A percentile compares a stretch with the other conserved stretches of the same genome.
phyloP scores from a whole-genome alignment of 2,797 vertebrate species.

The Eidolon dupreanum region DNA sequence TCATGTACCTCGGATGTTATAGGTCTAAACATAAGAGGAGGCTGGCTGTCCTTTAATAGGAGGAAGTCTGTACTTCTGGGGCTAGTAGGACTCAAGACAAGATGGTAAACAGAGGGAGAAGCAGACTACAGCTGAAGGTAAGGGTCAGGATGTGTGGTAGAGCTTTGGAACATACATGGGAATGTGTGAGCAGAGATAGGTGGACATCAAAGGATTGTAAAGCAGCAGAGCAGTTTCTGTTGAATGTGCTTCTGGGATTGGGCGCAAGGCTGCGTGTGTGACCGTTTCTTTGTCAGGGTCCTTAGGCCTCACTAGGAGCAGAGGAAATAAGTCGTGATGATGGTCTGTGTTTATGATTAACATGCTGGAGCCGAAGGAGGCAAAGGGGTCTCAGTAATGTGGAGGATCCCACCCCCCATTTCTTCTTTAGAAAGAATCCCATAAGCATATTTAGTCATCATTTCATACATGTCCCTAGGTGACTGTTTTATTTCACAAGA shows the following conservation, averaged over 20 bases:
- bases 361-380: neutral
- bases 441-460: neutral
- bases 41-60: neutral
- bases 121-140: neutral
- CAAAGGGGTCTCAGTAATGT: neutral
- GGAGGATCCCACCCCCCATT: neutral
- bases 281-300: neutral
- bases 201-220: neutral
- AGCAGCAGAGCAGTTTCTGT: neutral
- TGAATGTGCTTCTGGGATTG: neutral
- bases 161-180: neutral
- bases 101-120: neutral
- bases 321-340: too few relatives aligned
- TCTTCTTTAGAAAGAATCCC: neutral
- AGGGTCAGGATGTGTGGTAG: too few relatives aligned
- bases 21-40: neutral
- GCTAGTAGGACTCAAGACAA: neutral
- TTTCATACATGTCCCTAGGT: neutral
- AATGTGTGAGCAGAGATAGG: neutral
- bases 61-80: neutral
- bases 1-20: accelerated
- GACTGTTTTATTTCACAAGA: slow-evolving; percentile 21
- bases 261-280: neutral
- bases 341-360: accelerated
- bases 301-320: neutral